phyloP scores from a whole-genome alignment of 2,113 vertebrate genomes.

The Donacobius atricapilla region DNA sequence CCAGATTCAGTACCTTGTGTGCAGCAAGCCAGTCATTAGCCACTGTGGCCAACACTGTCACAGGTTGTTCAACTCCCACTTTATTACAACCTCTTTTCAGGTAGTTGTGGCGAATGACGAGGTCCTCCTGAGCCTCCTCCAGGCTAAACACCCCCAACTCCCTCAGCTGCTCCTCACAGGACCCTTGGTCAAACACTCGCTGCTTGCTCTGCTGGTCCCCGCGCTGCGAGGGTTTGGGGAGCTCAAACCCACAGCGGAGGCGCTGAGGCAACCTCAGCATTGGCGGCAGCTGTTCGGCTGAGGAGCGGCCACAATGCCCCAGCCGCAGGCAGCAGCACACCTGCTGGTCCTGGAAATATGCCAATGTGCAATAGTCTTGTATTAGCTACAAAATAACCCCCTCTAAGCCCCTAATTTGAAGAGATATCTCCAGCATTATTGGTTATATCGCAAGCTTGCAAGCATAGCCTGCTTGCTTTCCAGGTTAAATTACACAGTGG shows the following conservation, averaged over 20 bases:
- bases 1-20: background rate
- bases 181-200: background rate
- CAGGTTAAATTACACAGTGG: background rate
- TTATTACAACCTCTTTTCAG: background rate
- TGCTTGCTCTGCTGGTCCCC: accelerated
- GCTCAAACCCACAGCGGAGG: background rate
- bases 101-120: background rate
- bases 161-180: accelerated
- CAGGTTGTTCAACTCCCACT: background rate
- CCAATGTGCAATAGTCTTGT: accelerated
- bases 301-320: background rate
- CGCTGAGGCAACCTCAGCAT: background rate
- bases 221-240: too few relatives aligned
- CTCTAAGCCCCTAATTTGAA: background rate
- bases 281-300: background rate
- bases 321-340: background rate
- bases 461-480: background rate
- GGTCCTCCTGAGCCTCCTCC: background rate
- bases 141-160: background rate
- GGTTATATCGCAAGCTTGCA: background rate
- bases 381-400: background rate
- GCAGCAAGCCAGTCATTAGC: too few relatives aligned
- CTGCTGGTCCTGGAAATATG: accelerated
- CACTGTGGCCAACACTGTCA: too few relatives aligned
- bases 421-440: background rate